Evolutionary conservation across 2,113 vertebrate genomes (phyloP), one percentile per base, ranked within the genome.

Genomic region (Anas platyrhynchos): DNA sequence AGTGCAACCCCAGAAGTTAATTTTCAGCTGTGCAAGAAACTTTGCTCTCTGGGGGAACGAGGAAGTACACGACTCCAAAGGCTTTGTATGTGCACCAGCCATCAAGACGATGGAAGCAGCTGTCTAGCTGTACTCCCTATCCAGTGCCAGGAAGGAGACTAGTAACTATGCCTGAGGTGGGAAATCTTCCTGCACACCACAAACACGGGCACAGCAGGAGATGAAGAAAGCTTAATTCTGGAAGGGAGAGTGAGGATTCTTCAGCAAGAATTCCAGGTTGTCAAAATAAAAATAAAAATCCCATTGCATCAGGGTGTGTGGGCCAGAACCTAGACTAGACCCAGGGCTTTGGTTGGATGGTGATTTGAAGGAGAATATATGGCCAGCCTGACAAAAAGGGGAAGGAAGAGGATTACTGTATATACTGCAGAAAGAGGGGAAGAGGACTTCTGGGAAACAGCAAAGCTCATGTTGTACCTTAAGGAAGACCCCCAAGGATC

Each of bases 11-110:
- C 71, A 91, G 46, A 95, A 93, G 92, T 95, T 91, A 95, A 96
- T 96, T 96, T 95, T 93, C 91, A 93, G 83, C 86, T 75, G 88
- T 95, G 91, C 55, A 79, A 93, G 95, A 92, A 92, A 92, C 86
- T 97, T 93, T 88, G 78, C 85, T 95, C 59, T 94, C 84, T 68
- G 50, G 93, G 72, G 86, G 77, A 94, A 69, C 62, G 76, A 93
- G 91, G 86, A 92, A 93, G 71, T 89, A 29, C 62, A 41, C 5
- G 55, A 72, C 54, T 94, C 83, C 83, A 75, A 94, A 94, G 72
- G 73, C 86, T 92, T 75, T 91, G 66, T 62, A 32, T 9, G 9
- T 44, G 32, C 54, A 94, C 52, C 54, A 88, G 76, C 54, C 86
- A 68, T 68, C 77, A 90, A 46, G 82, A 91, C 83, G 76, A 93